A percentile compares a stretch with the other conserved stretches of the same genome.
phyloP scores from a whole-genome alignment of 2,797 vertebrate genomes.

The Lagodon rhomboides region DNA sequence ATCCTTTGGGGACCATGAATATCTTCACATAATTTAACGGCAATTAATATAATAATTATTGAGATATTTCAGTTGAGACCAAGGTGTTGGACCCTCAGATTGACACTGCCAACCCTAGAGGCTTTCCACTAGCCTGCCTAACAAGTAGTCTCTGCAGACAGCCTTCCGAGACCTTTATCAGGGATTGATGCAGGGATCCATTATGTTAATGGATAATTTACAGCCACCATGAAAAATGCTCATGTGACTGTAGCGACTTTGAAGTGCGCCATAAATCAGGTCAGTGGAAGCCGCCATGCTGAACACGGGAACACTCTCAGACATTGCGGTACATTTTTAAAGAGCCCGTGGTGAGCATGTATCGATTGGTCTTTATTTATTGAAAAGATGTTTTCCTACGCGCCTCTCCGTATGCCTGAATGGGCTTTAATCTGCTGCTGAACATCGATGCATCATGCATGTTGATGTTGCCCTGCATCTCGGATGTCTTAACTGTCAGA shows the following conservation, averaged over 20 bases:
- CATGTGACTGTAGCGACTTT: constrained; percentile 50
- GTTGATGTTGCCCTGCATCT: background rate
- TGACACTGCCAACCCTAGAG: background rate
- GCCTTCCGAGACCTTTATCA: constrained; percentile 18
- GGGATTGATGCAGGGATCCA: constrained; percentile 44
- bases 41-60: background rate
- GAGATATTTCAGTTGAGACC: background rate
- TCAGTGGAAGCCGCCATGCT: constrained; percentile 15
- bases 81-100: background rate
- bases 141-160: background rate
- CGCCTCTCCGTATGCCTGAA: background rate
- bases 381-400: constrained; percentile 12
- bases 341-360: constrained; percentile 16
- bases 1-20: background rate
- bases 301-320: constrained; percentile 33
- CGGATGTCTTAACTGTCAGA: constrained; percentile 1
- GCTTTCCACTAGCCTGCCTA: background rate
- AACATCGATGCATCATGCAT: background rate
- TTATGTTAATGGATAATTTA: constrained; percentile 73
- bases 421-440: background rate
- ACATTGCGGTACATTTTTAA: constrained; percentile 43
- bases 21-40: no score
- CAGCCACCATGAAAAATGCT: constrained; percentile 52
- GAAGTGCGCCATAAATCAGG: constrained; percentile 58
- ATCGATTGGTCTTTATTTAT: constrained; percentile 47